Conservation (phyloP, 2,797 vertebrate species). For the Valencia hispanica region DNA sequence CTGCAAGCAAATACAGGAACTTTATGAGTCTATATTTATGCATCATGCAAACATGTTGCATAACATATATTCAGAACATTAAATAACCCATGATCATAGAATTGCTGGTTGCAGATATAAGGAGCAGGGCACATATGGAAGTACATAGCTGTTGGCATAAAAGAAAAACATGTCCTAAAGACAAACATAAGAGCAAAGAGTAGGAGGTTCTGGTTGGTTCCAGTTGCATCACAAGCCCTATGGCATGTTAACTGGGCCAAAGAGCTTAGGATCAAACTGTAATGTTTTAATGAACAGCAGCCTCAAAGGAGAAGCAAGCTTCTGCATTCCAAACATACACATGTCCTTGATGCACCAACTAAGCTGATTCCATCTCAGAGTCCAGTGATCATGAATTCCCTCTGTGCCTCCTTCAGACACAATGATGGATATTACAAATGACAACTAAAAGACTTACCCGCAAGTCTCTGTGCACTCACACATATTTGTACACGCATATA, state of each 20-base stretch:
- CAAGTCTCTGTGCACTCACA: conserved; percentile 26
- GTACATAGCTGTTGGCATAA: conserved; percentile 4
- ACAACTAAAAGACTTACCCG: conserved; percentile 59
- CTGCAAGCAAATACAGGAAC: conserved; percentile 34
- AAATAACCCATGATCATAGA: neutral
- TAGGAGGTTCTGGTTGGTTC: conserved; percentile 58
- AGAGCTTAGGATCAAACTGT: conserved; percentile 65
- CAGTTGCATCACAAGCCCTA: conserved; percentile 64
- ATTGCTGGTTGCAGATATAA: conserved; percentile 3
- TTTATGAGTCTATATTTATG: conserved; percentile 27
- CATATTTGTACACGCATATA: conserved; percentile 16
- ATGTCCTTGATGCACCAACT: conserved; percentile 41
- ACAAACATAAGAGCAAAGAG: conserved; percentile 48
- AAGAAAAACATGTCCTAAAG: conserved; percentile 39
- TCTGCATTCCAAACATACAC: conserved; percentile 42
- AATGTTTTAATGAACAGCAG: conserved; percentile 44
- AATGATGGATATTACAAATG: conserved; percentile 60
- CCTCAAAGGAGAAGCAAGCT: conserved; percentile 42
- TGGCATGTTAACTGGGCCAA: conserved; percentile 49
- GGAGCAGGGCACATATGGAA: conserved; percentile 6
- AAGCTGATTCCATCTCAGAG: conserved; percentile 52
- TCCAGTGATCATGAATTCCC: conserved; percentile 65
- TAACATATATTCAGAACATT: neutral
- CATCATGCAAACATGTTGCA: conserved; percentile 9
- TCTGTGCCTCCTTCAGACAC: conserved; percentile 47